Percentiles rank a stretch among this genome's conserved stretches.
Evolutionary conservation across 1,140 invertebrate genomes (phyloP).

Genomic region (Chlorops oryzae): DNA sequence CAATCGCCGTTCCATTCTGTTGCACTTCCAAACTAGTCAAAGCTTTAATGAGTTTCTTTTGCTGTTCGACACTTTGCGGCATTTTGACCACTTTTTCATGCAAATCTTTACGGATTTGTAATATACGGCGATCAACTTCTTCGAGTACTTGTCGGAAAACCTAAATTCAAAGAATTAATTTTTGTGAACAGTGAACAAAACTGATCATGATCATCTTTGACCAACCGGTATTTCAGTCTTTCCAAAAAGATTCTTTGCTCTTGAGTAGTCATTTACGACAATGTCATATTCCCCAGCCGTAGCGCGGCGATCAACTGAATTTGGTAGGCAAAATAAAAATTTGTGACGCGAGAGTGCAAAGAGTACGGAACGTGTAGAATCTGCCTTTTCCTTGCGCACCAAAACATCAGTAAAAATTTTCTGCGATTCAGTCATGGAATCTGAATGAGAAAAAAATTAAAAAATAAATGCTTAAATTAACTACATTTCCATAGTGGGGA

Average conservation of each 20-base stretch:
- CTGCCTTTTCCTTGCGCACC: slow-evolving; percentile 86
- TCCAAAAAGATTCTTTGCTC: slow-evolving; percentile 93
- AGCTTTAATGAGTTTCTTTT: slow-evolving; percentile 84
- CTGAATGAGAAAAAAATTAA: slow-evolving; percentile 44
- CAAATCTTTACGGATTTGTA: slow-evolving; percentile 72
- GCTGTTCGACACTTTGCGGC: slow-evolving; percentile 85
- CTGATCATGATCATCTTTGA: not conserved
- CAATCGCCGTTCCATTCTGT: slow-evolving; percentile 36
- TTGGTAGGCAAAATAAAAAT: slow-evolving; percentile 93
- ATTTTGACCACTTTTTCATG: slow-evolving; percentile 78
- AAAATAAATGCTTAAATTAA: not conserved
- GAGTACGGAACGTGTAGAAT: slow-evolving; percentile 91
- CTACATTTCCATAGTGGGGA: not conserved
- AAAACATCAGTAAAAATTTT: slow-evolving; percentile 92
- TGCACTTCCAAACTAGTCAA: slow-evolving; percentile 60
- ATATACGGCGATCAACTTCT: slow-evolving; percentile 86
- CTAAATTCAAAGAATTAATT: slow-evolving; percentile 39
- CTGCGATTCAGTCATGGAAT: slow-evolving; percentile 85
- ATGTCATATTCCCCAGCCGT: slow-evolving; percentile 92
- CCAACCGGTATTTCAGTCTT: slow-evolving; percentile 83
- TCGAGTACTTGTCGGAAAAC: slow-evolving; percentile 79
- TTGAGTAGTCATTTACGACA: slow-evolving; percentile 95
- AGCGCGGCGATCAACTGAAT: slow-evolving; percentile 90
- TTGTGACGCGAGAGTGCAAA: slow-evolving; percentile 77
- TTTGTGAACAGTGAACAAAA: not conserved